Percentiles rank a stretch among this genome's conserved stretches.
phyloP scores from a whole-genome alignment of 2,797 vertebrate genomes.

The Microchirus variegatus region DNA sequence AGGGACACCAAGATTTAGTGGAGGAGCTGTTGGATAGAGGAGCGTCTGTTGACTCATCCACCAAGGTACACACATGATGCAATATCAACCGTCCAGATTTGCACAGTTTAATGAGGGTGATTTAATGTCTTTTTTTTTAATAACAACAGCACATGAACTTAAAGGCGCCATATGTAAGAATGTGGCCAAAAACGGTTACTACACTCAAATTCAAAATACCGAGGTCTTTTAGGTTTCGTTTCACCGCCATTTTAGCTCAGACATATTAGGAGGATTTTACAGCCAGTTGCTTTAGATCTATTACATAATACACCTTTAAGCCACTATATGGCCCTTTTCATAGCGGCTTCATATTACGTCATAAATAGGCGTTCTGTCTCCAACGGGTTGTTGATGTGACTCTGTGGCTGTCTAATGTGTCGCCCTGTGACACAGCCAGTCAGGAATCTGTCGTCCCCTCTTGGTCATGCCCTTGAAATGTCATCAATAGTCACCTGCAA shows the following conservation, averaged over 20 bases:
- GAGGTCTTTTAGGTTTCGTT: too few relatives aligned
- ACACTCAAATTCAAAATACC: too few relatives aligned
- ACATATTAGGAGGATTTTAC: too few relatives aligned
- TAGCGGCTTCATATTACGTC: conserved; percentile 12
- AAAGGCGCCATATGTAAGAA: too few relatives aligned
- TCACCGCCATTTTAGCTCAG: too few relatives aligned
- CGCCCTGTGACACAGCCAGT: conserved; percentile 32
- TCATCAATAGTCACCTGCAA: conserved; percentile 20
- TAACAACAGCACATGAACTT: too few relatives aligned
- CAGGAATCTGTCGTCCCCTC: conserved; percentile 41
- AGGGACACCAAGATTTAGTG: conserved; percentile 93
- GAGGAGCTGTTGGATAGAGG: conserved; percentile 95
- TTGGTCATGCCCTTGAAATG: conserved; percentile 33
- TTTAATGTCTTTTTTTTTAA: too few relatives aligned
- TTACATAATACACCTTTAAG: too few relatives aligned
- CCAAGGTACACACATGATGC: conserved; percentile 84
- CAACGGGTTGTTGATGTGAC: conserved; percentile 17
- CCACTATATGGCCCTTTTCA: background rate
- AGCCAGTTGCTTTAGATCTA: too few relatives aligned
- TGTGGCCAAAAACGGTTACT: too few relatives aligned
- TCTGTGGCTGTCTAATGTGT: conserved; percentile 21
- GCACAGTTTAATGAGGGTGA: too few relatives aligned
- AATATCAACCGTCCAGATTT: background rate
- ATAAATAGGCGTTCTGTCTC: conserved; percentile 7
- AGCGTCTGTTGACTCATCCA: conserved; percentile 91